Evolutionary conservation across 2,113 vertebrate genomes (phyloP).

Genomic region (Otolemur garnettii): DNA sequence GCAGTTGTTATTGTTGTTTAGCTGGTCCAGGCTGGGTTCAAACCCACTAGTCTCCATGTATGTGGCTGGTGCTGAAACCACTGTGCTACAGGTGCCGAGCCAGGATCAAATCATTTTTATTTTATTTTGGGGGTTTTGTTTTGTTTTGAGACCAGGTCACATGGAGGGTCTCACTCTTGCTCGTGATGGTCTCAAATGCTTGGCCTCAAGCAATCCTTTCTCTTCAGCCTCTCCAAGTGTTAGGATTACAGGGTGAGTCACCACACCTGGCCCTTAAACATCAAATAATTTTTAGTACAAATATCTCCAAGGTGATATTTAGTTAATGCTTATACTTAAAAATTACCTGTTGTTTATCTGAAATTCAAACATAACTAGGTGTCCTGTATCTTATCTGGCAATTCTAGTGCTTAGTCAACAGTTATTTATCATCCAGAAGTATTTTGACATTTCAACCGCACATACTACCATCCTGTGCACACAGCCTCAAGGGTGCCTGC

Average conservation of each 20-base stretch:
- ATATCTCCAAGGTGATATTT: not conserved
- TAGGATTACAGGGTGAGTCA: not conserved
- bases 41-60: too few relatives aligned
- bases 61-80: too few relatives aligned
- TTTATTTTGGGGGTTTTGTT: too few relatives aligned
- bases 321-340: not conserved
- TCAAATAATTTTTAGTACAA: slow-evolving; percentile 3
- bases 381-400: not conserved
- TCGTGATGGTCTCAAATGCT: too few relatives aligned
- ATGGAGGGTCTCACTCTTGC: too few relatives aligned
- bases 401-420: not conserved
- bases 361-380: not conserved
- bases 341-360: not conserved
- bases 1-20: too few relatives aligned
- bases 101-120: too few relatives aligned
- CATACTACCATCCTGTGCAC: not conserved
- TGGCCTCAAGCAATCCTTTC: too few relatives aligned
- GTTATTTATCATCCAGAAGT: not conserved
- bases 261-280: not conserved
- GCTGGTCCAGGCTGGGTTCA: too few relatives aligned
- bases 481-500: not conserved
- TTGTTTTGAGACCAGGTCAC: too few relatives aligned
- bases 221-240: not conserved
- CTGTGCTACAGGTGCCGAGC: too few relatives aligned
- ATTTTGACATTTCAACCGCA: not conserved